Evolutionary conservation across 2,797 vertebrate species (phyloP), one percentile per base, ranked within the genome.

Genomic region (Okamejei kenojei): DNA sequence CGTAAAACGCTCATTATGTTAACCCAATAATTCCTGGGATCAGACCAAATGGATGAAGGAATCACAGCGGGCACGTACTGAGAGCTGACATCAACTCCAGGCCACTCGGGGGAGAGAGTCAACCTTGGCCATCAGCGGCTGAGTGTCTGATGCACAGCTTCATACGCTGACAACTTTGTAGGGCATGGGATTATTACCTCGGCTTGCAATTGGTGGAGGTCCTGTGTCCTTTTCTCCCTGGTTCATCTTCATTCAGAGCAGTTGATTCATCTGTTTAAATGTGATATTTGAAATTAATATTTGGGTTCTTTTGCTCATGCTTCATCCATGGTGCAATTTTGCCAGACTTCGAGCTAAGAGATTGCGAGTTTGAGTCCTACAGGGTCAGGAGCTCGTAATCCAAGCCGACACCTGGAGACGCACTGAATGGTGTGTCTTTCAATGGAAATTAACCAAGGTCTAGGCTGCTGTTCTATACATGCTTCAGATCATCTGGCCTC

Each of bases 241-340:
- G 6, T 63, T 17, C 58, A 86, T 63, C 82, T 32, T 32, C 32
- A 65, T 86, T 86, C 17, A 65, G 13, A 86, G 61, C 2, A 8
- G 82, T 32, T 63, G 58, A 32, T 63, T 61, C n/a, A 86, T 63
- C 82, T 86, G 82, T 86, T 86, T 86, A 32, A 86, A 86, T 32
- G 29, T 32, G 82, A 86, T n/a, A 86, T 32, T 86, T 86, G 82
- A 86, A 65, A 86, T 86, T 17, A 32, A 63, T 86, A 86, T 17
- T 86, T 63, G 0, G 13, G 7, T 21, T 65, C 1, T 65, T 63
- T 0, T 1, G 15, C 58, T 61, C 29, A 17, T 1, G 29, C 61
- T n/a, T 63, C 58, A 86, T 58, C 29, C n/a, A 61, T 7, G 29
- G 10, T 3, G 29, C 81, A 15, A 2, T 61, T 8, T 10, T 21